Evolutionary conservation across 2,113 vertebrate genomes (phyloP), one percentile per base, ranked within the genome.

Genomic region (Alligator mississippiensis): DNA sequence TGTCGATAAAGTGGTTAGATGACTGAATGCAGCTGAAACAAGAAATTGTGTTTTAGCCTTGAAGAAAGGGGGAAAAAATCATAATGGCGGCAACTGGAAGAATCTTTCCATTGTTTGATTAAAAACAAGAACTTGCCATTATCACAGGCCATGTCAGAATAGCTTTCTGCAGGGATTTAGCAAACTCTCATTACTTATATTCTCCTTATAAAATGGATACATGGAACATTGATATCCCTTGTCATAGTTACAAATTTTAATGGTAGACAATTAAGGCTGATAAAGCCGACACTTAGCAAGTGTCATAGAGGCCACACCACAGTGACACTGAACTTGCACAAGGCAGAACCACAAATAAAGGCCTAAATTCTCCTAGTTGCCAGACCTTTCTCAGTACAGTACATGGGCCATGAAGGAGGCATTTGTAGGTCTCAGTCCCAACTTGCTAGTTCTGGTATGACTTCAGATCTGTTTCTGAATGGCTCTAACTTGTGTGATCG

Each of bases 31-130:
- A 79, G 13, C 24, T 28, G 57, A 28, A 85, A 79, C 79, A 77
- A 76, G 80, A 86, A 92, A 90, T 6, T n/a, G 64, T 61, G 16
- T 58, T 75, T 92, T 92, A 84, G 59, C 18, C 24, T 93, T 74
- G 47, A 63, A 0, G 3, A 72, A 87, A 38, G 57, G 79, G 84
- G 91, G 57, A 87, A 91, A 80, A n/a, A 30, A 60, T 5, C 25
- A 30, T 90, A 72, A 85, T 34, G 62, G 90, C 27, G 6, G 13
- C n/a, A n/a, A 59, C 22, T 11, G 6, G 2, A 4, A 80, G 28
- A 70, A 66, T 57, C 55, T 77, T 30, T 86, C 76, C 64, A 19
- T 34, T 34, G 70, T 80, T 60, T 74, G 63, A 81, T n/a, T 47
- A 66, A 80, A 82, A 88, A 64, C 6, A 91, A 55, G 68, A 82